phyloP scores from a whole-genome alignment of 2,113 vertebrate species.

The Numenius arquata region DNA sequence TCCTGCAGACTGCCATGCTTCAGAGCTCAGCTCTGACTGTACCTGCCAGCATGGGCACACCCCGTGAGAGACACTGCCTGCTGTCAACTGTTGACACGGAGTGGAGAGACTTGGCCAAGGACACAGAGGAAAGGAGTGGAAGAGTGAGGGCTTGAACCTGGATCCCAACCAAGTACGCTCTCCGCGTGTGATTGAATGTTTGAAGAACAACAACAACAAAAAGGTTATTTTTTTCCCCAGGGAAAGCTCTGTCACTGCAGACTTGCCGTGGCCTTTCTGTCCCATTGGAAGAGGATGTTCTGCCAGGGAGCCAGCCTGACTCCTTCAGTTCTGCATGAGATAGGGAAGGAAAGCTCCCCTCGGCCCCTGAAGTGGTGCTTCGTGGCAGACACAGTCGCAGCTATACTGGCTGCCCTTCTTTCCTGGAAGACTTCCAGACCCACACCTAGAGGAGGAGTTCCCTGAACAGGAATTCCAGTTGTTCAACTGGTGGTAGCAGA shows the following conservation, averaged over 20 bases:
- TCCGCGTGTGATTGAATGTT: neutral
- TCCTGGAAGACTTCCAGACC: neutral
- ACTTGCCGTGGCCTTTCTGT: neutral
- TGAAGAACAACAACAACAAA: slow-evolving; percentile 8
- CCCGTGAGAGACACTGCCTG: slow-evolving; percentile 15
- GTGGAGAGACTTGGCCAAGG: neutral
- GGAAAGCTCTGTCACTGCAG: neutral
- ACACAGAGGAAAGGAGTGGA: neutral
- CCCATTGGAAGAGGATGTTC: neutral
- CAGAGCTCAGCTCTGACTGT: slow-evolving; percentile 48
- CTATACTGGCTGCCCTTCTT: neutral
- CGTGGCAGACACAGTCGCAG: neutral
- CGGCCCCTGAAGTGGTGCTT: neutral
- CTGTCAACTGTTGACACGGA: neutral
- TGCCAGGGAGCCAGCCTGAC: slow-evolving; percentile 4
- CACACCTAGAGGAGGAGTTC: neutral
- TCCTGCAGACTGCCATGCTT: slow-evolving; percentile 2
- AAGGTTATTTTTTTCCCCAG: neutral
- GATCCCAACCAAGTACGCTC: slow-evolving; percentile 15
- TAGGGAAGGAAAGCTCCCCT: neutral
- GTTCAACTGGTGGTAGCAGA: neutral
- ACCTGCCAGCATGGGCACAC: slow-evolving; percentile 18
- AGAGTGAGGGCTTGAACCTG: slow-evolving; percentile 11
- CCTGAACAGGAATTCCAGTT: neutral
- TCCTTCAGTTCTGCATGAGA: neutral